phyloP scores from a whole-genome alignment of 2,888 invertebrate species.

The Sminthurides aquaticus region DNA sequence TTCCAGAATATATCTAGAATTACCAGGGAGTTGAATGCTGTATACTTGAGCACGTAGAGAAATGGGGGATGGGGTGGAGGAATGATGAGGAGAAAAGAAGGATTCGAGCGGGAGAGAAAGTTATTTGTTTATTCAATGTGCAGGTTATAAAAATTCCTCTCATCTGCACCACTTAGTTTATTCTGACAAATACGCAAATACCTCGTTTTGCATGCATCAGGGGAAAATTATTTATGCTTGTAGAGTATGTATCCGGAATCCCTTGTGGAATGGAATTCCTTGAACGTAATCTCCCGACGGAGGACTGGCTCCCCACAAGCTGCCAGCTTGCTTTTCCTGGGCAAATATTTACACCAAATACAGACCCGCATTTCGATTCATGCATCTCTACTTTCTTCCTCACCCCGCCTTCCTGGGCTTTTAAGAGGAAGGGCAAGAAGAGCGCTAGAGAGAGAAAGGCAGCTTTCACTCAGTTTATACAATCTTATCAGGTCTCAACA shows the following conservation, averaged over 20 bases:
- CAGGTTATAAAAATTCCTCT: neutral
- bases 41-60: neutral
- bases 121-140: neutral
- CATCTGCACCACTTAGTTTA: neutral
- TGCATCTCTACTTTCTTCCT: too few relatives aligned
- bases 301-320: too few relatives aligned
- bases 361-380: too few relatives aligned
- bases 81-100: neutral
- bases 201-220: neutral
- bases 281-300: too few relatives aligned
- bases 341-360: neutral
- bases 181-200: neutral
- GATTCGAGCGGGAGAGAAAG: neutral
- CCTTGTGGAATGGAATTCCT: neutral
- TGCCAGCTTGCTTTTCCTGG: neutral
- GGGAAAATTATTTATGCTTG: neutral
- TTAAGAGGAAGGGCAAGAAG: too few relatives aligned
- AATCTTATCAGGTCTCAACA: too few relatives aligned
- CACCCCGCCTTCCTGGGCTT: too few relatives aligned
- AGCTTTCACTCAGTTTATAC: neutral
- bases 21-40: too few relatives aligned
- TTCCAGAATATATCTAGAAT: too few relatives aligned
- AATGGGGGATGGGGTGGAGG: neutral
- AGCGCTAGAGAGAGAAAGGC: too few relatives aligned
- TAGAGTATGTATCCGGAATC: neutral